Evolutionary conservation across 2,113 vertebrate species (phyloP).

Genomic region (Labeo catla): DNA sequence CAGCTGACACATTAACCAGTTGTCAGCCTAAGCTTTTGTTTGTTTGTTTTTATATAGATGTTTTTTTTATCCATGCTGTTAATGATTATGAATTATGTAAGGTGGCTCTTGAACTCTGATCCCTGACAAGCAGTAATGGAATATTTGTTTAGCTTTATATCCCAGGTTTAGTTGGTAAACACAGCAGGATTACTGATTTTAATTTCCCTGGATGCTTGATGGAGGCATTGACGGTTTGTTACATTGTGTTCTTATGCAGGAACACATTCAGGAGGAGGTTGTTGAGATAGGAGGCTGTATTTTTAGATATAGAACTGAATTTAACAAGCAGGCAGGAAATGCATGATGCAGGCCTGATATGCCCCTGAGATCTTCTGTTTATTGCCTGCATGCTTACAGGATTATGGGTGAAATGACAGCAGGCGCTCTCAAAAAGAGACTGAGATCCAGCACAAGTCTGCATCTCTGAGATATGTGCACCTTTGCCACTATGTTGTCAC

Average conservation of each 20-base stretch:
- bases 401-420: constrained; percentile 18
- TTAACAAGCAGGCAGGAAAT: neutral
- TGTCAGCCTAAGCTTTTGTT: neutral
- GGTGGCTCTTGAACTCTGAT: neutral
- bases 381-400: neutral
- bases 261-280: neutral
- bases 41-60: neutral
- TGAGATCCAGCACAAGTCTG: neutral
- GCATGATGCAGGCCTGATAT: neutral
- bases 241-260: constrained; percentile 1
- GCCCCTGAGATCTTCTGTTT: constrained; percentile 5
- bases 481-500: neutral
- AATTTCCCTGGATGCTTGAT: constrained; percentile 29
- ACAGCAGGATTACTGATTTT: constrained; percentile 24
- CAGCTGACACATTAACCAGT: constrained; percentile 2
- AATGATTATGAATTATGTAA: neutral
- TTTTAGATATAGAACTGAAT: neutral
- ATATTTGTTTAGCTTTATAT: neutral
- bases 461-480: neutral
- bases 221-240: neutral
- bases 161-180: neutral
- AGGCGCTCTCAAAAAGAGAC: neutral
- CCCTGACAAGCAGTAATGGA: neutral
- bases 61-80: neutral
- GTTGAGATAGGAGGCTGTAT: neutral